Evolutionary conservation across 2,113 vertebrate genomes (phyloP), one percentile per base, ranked within the genome.

Genomic region (Gymnocephalus cernua): DNA sequence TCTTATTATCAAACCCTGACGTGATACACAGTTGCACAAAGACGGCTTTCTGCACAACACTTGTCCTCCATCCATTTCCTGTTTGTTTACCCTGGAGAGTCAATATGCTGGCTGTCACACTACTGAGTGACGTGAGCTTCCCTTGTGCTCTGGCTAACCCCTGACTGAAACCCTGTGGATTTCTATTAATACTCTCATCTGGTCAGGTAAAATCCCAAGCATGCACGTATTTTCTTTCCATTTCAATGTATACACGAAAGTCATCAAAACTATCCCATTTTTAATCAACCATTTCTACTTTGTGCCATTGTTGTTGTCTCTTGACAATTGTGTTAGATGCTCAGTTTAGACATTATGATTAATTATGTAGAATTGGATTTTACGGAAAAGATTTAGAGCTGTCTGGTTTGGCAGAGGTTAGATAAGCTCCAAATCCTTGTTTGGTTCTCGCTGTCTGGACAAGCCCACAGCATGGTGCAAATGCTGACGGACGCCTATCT

Each of bases 341-440:
- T n/a, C 29, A 2, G 27, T 70, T 86, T 76, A 61, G 71, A 65
- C 79, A 69, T 80, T 47, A 77, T 77, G 73, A 92, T 87, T 83
- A 82, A 87, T 91, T 83, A 76, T 67, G 44, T 63, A 50, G 41
- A 91, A 92, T 86, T 90, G 67, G 91, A 94, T 94, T 92, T 88
- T 72, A 50, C 59, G 68, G 82, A 89, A 82, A 65, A 88, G 87
- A 86, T 87, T 88, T 89, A 82, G 79, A 70, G 56, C 58, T 80
- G 86, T 91, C 84, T 89, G 87, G 80, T 86, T 83, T 84, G 85
- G 80, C 69, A 79, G 77, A 82, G 67, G 67, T 82, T 89, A 88
- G 88, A 81, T 88, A 91, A 93, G 72, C 87, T 83, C 66, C 82
- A 88, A 93, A 93, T 91, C 92, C 86, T 84, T 87, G 80, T 80